A percentile compares a stretch with the other conserved stretches of the same genome.
phyloP scores from a whole-genome alignment of 1,140 invertebrate genomes.

The Cherax quadricarinatus region DNA sequence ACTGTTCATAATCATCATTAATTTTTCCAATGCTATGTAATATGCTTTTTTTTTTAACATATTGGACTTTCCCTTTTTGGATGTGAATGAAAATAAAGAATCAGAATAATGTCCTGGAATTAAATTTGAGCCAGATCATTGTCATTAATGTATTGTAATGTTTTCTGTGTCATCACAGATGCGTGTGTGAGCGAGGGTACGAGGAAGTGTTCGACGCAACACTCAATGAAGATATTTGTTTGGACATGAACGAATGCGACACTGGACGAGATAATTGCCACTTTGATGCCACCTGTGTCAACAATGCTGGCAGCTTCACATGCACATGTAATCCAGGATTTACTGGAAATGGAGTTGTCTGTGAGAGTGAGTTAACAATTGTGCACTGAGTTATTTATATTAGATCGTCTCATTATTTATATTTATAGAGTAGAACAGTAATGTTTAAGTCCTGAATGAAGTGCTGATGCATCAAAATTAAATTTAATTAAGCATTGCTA shows the following conservation, averaged over 20 bases:
- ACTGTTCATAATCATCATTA: no score
- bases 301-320: constrained; percentile 91
- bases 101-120: no score
- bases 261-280: constrained; percentile 92
- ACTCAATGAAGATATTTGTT: constrained; percentile 80
- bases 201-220: constrained; percentile 66
- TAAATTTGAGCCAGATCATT: no score
- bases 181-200: constrained; percentile 77
- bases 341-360: constrained; percentile 88
- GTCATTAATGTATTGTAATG: neutral
- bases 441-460: no score
- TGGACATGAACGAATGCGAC: constrained; percentile 95
- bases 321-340: constrained; percentile 90
- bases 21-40: no score
- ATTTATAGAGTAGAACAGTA: no score
- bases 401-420: no score
- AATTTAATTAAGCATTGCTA: no score
- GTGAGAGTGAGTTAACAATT: constrained; percentile 74
- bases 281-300: constrained; percentile 91
- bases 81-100: no score
- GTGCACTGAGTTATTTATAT: neutral
- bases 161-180: constrained; percentile 63
- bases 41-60: no score
- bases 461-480: no score
- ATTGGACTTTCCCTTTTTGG: no score